Percentiles rank a stretch among this genome's conserved stretches.
phyloP scores from a whole-genome alignment of 2,113 vertebrate species.

The Aldabrachelys gigantea region DNA sequence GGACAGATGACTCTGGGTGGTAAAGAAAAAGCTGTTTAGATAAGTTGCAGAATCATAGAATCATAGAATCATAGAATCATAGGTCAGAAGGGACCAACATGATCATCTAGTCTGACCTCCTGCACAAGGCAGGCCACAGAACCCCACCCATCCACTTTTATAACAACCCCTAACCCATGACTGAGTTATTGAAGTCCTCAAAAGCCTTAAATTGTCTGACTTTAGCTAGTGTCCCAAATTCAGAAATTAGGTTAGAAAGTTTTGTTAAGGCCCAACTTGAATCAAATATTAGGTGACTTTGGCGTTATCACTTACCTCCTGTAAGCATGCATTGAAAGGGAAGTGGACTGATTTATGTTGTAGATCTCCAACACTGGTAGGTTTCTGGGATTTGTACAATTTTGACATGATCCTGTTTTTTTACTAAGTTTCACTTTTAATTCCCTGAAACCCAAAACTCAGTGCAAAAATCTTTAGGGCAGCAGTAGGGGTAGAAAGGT shows the following conservation, averaged over 20 bases:
- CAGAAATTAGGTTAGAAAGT: neutral
- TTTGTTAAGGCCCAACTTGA: neutral
- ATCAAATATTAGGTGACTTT: neutral
- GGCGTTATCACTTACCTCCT: neutral
- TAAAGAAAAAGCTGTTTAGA: neutral
- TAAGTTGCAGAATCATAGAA: neutral
- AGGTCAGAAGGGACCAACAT: no score
- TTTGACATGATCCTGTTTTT: neutral
- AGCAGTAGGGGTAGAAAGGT: neutral
- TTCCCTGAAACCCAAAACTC: neutral
- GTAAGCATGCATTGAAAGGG: neutral
- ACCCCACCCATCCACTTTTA: no score
- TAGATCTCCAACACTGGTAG: neutral
- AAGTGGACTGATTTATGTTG: neutral
- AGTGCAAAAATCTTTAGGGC: neutral
- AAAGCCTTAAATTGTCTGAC: neutral
- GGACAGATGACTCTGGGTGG: neutral
- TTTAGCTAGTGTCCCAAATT: neutral
- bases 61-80: no score
- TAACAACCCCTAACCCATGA: no score
- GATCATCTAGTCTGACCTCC: no score
- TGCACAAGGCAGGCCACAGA: no score
- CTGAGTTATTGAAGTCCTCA: no score
- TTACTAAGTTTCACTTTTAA: neutral
- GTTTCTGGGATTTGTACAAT: rapidly evolving